Evolutionary conservation across 2,888 invertebrate species (phyloP).

Genomic region (Standfussiana lucernea): DNA sequence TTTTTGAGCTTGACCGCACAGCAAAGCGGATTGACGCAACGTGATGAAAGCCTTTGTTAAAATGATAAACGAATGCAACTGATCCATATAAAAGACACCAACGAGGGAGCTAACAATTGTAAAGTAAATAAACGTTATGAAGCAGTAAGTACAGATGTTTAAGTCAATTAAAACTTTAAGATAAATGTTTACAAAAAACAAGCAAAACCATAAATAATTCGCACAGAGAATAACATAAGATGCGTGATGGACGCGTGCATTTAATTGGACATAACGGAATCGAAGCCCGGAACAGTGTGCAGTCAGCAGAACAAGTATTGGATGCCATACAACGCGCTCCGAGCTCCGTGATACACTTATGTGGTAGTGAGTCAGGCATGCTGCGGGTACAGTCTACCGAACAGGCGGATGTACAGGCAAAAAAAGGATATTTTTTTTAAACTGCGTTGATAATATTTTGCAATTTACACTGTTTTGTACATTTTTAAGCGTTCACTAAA

Average conservation of each 20-base stretch:
- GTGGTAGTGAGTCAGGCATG: slow-evolving; percentile 37
- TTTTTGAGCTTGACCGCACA: slow-evolving; percentile 21
- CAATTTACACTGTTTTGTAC: background rate
- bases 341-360: slow-evolving; percentile 55
- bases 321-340: slow-evolving; percentile 62
- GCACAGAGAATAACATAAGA: slow-evolving; percentile 55
- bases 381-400: slow-evolving; percentile 27
- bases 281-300: slow-evolving; percentile 77
- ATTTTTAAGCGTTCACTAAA: background rate
- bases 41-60: background rate
- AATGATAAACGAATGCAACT: background rate
- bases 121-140: background rate
- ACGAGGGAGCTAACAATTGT: background rate
- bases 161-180: slow-evolving; percentile 46
- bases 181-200: slow-evolving; percentile 49
- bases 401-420: background rate
- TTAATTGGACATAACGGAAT: slow-evolving; percentile 78
- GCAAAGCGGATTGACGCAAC: slow-evolving; percentile 3
- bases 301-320: slow-evolving; percentile 72
- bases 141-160: background rate
- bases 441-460: background rate
- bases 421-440: background rate
- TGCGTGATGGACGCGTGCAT: slow-evolving; percentile 67
- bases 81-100: background rate
- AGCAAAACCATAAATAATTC: slow-evolving; percentile 50